Conservation (phyloP, 2,888 invertebrate species). For the Koerneria pararmatus region DNA sequence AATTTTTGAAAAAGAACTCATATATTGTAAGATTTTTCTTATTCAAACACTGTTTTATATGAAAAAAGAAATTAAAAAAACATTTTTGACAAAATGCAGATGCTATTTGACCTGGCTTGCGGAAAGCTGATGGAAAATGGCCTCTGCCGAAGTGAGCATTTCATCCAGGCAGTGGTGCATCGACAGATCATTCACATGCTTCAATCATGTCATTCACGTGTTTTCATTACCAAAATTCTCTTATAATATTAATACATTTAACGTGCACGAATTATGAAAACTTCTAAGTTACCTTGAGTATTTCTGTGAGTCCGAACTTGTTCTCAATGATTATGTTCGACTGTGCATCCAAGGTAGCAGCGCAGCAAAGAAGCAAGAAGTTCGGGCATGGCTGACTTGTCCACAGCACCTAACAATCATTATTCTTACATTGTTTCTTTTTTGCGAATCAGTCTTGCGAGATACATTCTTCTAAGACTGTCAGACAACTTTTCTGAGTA, state of each 20-base stretch:
- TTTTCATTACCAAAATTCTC: background rate
- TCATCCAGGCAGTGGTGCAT: slow-evolving; percentile 78
- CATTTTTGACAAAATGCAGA: background rate
- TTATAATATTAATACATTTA: background rate
- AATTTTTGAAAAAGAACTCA: too few relatives aligned
- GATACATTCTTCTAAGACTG: too few relatives aligned
- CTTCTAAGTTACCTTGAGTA: slow-evolving; percentile 72
- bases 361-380: slow-evolving; percentile 87
- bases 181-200: slow-evolving; percentile 93
- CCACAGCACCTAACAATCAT: slow-evolving; percentile 80
- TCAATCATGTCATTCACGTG: slow-evolving; percentile 35
- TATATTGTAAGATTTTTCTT: too few relatives aligned
- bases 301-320: slow-evolving; percentile 90
- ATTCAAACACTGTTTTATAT: background rate
- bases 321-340: slow-evolving; percentile 82
- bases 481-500: too few relatives aligned
- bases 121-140: slow-evolving; percentile 80
- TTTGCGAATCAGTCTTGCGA: too few relatives aligned
- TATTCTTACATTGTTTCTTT: too few relatives aligned
- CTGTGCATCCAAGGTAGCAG: slow-evolving; percentile 85
- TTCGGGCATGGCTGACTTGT: slow-evolving; percentile 87
- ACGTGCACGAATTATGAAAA: background rate
- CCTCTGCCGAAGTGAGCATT: slow-evolving; percentile 81
- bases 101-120: slow-evolving; percentile 45
- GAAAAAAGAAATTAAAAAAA: background rate